Percentiles rank a stretch among this genome's conserved stretches.
phyloP scores from a whole-genome alignment of 2,797 vertebrate species.

The Siniperca scherzeri region DNA sequence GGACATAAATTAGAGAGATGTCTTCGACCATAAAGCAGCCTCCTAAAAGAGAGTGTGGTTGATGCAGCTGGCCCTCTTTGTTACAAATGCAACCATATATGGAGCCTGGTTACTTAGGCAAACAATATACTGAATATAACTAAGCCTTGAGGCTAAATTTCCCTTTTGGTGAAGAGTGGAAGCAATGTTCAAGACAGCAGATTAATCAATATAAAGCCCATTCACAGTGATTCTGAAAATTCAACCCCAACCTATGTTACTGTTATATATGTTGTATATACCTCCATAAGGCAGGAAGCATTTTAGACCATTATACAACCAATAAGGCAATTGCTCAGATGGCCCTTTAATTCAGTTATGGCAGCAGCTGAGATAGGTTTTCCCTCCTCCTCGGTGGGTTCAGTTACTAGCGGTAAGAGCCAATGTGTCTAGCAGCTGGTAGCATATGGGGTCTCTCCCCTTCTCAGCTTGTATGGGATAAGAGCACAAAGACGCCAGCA shows the following conservation, averaged over 20 bases:
- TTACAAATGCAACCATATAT: constrained; percentile 72
- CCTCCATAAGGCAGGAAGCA: constrained; percentile 53
- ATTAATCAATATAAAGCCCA: constrained; percentile 60
- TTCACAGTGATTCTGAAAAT: constrained; percentile 46
- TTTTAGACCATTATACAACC: constrained; percentile 54
- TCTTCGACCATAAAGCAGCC: constrained; percentile 77
- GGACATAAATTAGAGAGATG: constrained; percentile 81
- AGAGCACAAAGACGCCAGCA: constrained; percentile 78
- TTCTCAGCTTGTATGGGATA: constrained; percentile 52
- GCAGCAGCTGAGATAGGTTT: constrained; percentile 53
- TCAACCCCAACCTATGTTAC: not conserved
- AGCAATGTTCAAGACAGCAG: constrained; percentile 7
- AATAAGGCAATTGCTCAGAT: constrained; percentile 58
- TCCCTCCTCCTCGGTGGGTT: constrained; percentile 56
- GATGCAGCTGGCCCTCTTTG: constrained; percentile 72
- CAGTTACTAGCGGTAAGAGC: constrained; percentile 68
- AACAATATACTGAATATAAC: constrained; percentile 47
- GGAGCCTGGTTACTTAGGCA: constrained; percentile 42
- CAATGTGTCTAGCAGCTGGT: constrained; percentile 84
- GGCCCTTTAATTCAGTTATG: constrained; percentile 69
- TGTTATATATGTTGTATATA: constrained; percentile 22
- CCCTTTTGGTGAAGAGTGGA: constrained; percentile 12
- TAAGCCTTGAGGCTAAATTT: constrained; percentile 9
- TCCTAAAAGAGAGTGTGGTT: constrained; percentile 74
- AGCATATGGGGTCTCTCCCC: constrained; percentile 69